Evolutionary conservation across 2,888 invertebrate species (phyloP), one percentile per base, ranked within the genome.

Genomic region (Acholoe squamosa): DNA sequence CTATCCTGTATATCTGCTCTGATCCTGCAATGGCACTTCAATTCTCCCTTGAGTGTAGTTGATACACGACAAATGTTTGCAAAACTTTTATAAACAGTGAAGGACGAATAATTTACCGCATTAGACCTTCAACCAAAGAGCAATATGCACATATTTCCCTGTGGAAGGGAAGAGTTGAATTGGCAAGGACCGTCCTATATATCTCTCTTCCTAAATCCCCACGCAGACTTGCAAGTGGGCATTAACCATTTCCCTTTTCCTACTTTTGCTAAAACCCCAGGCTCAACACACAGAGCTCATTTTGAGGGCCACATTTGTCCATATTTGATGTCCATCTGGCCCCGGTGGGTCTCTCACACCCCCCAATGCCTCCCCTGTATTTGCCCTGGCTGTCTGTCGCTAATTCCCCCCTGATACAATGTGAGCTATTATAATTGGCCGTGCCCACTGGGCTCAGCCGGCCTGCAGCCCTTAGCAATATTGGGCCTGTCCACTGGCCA

Each of bases 401-500:
- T 54, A 31, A 56, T 31, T 54, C 28, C 28, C 43, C 54, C 28
- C 86, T 22, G 84, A 52, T 86, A 86, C 86, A 86, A 86, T 86
- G 86, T 86, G 86, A 86, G 86, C 56, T 86, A 56, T 86, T 86
- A 86, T 86, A 86, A 86, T 86, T 86, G 56, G 86, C 54, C 86
- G 52, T 16, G 54, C 28, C 19, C 22, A 54, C 54, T 12, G 31
- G 86, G 56, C 31, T 28, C n/a, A 28, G 54, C 86, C 86, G 19
- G 54, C n/a, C 28, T 16, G 33, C 10, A 16, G 54, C 52, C 56
- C 28, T 51, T 28, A 22, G 33, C 84, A 33, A 84, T 84, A 84
- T 84, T 34, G 84, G 51, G 34, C 22, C 51, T 84, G 51, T 84
- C 84, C 43, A 33, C 43, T 22, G 84, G 84, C 25, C n/a, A 86